Evolutionary conservation across 2,113 vertebrate genomes (phyloP).

Genomic region (Gasterosteus nipponicus): DNA sequence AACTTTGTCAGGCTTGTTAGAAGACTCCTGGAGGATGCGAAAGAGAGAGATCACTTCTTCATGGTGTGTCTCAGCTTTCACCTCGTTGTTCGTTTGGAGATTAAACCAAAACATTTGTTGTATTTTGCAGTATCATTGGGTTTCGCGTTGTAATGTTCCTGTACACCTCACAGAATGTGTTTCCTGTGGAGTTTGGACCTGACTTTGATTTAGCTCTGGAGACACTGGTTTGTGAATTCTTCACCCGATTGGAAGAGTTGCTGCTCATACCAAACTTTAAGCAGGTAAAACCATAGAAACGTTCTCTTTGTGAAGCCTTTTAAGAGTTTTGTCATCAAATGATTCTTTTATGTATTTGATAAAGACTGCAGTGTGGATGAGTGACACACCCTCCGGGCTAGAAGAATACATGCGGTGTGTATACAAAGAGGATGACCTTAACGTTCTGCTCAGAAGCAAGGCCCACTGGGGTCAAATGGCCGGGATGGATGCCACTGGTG

Average conservation of each 20-base stretch:
- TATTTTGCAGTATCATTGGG: background rate
- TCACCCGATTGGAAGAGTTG: slow-evolving; percentile 79
- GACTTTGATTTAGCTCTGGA: slow-evolving; percentile 81
- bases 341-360: slow-evolving; percentile 16
- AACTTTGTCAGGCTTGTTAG: slow-evolving; percentile 66
- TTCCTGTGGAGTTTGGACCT: slow-evolving; percentile 80
- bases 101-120: background rate
- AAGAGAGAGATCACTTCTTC: slow-evolving; percentile 63
- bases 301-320: background rate
- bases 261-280: slow-evolving; percentile 73
- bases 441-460: slow-evolving; percentile 58
- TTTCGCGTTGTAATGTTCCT: background rate
- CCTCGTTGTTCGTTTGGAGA: background rate
- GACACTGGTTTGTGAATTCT: slow-evolving; percentile 80
- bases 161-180: slow-evolving; percentile 66
- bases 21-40: slow-evolving; percentile 65
- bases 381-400: slow-evolving; percentile 52
- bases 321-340: background rate
- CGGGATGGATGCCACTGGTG: slow-evolving; percentile 53
- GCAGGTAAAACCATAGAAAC: slow-evolving; percentile 55
- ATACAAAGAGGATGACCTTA: slow-evolving; percentile 59
- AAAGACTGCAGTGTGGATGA: slow-evolving; percentile 69
- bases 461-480: slow-evolving; percentile 25
- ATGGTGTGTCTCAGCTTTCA: slow-evolving; percentile 46
- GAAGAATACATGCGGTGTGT: slow-evolving; percentile 63